Percentiles rank a stretch among this genome's conserved stretches.
phyloP scores from a whole-genome alignment of 2,888 invertebrate species.

The Atethmia centrago region DNA sequence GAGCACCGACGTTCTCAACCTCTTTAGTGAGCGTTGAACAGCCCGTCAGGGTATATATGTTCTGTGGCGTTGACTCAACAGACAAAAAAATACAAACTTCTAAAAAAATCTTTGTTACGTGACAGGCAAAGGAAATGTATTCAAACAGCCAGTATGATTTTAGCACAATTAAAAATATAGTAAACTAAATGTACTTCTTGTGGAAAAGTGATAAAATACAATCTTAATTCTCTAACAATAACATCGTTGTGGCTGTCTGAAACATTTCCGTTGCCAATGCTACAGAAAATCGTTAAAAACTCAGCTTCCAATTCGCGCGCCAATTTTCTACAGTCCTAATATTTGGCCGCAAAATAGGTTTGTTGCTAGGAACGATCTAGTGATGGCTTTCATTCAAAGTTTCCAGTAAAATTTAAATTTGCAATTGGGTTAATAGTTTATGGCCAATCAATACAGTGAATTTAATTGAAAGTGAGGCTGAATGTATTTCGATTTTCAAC shows the following conservation, averaged over 20 bases:
- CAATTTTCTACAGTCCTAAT: conserved; percentile 54
- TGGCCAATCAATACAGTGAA: background rate
- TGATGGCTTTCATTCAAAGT: conserved; percentile 37
- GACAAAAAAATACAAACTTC: too few relatives aligned
- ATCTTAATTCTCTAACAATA: too few relatives aligned
- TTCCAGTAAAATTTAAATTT: conserved; percentile 26
- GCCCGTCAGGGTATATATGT: too few relatives aligned
- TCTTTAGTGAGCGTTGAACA: too few relatives aligned
- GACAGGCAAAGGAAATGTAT: too few relatives aligned
- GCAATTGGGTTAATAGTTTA: conserved; percentile 8
- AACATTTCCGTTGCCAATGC: conserved; percentile 24
- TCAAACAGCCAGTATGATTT: too few relatives aligned
- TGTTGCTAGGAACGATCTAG: conserved; percentile 28
- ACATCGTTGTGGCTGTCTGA: conserved; percentile 7
- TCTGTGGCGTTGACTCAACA: too few relatives aligned
- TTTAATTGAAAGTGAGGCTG: background rate
- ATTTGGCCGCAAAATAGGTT: conserved; percentile 45
- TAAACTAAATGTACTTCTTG: too few relatives aligned
- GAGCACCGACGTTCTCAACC: too few relatives aligned
- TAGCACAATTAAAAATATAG: too few relatives aligned
- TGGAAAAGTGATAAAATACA: too few relatives aligned
- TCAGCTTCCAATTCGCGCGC: conserved; percentile 36
- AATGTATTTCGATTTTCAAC: background rate
- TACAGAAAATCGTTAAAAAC: conserved; percentile 49
- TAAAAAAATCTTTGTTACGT: too few relatives aligned